Evolutionary conservation across 2,888 invertebrate species (phyloP).

Genomic region (Drosophila villosipedis): DNA sequence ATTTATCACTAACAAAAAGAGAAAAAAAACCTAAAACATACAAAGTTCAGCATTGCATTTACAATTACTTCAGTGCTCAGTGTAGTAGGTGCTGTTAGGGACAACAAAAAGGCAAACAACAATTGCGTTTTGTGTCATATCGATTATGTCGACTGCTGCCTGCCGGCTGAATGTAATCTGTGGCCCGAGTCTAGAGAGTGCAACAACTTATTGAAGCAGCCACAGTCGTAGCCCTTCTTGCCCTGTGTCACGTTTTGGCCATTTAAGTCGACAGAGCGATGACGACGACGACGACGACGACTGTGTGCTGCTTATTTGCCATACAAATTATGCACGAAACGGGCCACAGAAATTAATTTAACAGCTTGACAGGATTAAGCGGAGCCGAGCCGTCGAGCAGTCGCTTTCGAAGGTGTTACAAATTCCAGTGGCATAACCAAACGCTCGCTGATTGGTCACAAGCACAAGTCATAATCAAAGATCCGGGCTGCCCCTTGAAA

Average conservation of each 20-base stretch:
- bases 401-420: conserved; percentile 44
- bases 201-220: conserved; percentile 14
- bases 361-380: conserved; percentile 78
- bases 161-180: conserved; percentile 1
- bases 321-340: conserved; percentile 56
- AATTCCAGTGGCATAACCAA: conserved; percentile 64
- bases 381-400: conserved; percentile 12
- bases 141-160: conserved; percentile 20
- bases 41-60: background rate
- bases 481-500: conserved; percentile 10
- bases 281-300: background rate
- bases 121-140: conserved; percentile 39
- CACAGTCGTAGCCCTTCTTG: conserved; percentile 14
- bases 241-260: conserved; percentile 61
- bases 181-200: conserved; percentile 2
- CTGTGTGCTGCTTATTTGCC: conserved; percentile 43
- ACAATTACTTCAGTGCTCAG: background rate
- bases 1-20: background rate
- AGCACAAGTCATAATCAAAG: conserved; percentile 71
- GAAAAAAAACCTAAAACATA: background rate
- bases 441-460: conserved; percentile 72
- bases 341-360: conserved; percentile 72
- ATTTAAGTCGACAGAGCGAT: conserved; percentile 46
- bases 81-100: conserved; percentile 6
- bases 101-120: conserved; percentile 31